These are phyloP conservation scores for Amazona vittata DNA, from an alignment of 2,113 vertebrate genomes.

Conservation along the genomic window DNA sequence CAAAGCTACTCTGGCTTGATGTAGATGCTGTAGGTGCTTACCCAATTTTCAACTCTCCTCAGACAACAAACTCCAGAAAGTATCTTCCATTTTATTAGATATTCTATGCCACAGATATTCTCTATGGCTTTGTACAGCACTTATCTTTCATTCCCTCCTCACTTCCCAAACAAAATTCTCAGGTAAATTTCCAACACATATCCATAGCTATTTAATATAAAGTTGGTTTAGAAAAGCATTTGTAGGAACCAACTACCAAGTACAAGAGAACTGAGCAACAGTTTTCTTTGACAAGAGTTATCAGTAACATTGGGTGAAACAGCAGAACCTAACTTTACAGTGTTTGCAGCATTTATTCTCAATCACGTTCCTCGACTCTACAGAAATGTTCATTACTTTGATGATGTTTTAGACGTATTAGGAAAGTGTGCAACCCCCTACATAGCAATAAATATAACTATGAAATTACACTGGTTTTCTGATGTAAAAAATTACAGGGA, in stretches of 20 bases:
- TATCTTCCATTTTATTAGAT: background rate
- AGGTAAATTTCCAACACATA: background rate
- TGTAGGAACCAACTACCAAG: background rate
- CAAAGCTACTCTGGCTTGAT: background rate
- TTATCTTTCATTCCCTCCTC: background rate
- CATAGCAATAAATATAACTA: background rate
- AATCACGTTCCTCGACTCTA: background rate
- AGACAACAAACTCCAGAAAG: background rate
- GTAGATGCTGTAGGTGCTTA: background rate
- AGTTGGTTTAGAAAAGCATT: background rate
- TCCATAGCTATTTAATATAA: background rate
- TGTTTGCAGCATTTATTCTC: background rate
- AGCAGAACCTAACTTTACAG: background rate
- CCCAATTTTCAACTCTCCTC: background rate
- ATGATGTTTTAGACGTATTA: background rate
- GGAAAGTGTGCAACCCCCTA: background rate
- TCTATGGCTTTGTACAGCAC: background rate
- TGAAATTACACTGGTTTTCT: background rate
- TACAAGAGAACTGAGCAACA: background rate
- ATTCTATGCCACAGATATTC: background rate
- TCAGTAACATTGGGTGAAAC: background rate
- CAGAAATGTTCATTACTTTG: background rate
- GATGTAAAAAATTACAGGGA: background rate
- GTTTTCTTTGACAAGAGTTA: background rate
- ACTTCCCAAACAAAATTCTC: background rate